Evolutionary conservation across 2,113 vertebrate species (phyloP), one percentile per base, ranked within the genome.

Genomic region (Ranitomeya variabilis): DNA sequence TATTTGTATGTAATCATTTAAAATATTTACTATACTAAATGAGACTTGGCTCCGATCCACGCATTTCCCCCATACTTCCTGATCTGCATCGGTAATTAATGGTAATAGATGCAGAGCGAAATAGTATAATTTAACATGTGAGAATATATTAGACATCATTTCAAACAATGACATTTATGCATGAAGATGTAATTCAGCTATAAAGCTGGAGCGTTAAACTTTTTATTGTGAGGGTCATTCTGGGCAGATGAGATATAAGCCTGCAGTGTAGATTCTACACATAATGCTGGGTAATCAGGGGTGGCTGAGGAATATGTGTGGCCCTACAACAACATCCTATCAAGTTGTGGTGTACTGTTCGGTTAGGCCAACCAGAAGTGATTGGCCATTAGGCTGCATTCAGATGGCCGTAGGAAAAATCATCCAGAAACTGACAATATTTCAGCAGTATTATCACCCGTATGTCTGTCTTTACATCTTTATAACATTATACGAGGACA

Each of bases 11-110:
- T 77, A 69, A 79, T 79, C 60, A 66, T 85, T 89, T 83, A 16
- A 89, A 89, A 89, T 83, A 89, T 89, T 89, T 85, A 89, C 59
- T 54, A 85, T 45, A 45, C 45, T 54, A 89, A 89, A 89, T 77
- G 73, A 79, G 59, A 64, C 83, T 79, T 78, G 73, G 82, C 74
- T 57, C 23, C 18, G 7, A 55, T 81, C 78, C 66, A 86, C 4
- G 4, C 37, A 64, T 57, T 83, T 55, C 15, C 16, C 79, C 71
- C 37, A 62, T 55, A 79, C 60, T 85, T 89, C 26, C 74, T 85
- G 62, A 77, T 55, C 69, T 89, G 59, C 37, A 79, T 45, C 51
- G 54, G 31, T 77, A 84, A 77, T 83, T 80, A 80, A 84, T 84
- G 71, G 18, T 85, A 89, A 84, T 57, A 67, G 6, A 80, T 87